Percentiles rank a stretch among this genome's conserved stretches.
Evolutionary conservation across 2,888 invertebrate genomes (phyloP).

Genomic region (Proisotoma minuta): DNA sequence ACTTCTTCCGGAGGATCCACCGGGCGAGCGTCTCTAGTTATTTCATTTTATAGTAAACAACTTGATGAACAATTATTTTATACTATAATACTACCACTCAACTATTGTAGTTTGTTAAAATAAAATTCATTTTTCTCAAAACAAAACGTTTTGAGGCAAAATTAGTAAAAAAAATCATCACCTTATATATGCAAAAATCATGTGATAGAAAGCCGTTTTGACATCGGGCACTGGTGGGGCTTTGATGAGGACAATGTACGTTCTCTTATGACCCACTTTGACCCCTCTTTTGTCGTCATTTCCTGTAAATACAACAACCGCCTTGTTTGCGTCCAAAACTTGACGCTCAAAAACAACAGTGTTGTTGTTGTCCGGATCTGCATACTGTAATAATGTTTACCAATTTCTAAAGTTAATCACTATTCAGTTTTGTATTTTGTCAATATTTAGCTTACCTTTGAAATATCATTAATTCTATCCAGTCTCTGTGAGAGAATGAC

Average conservation of each 20-base stretch:
- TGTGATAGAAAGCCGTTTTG: not conserved
- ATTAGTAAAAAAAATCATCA: not conserved
- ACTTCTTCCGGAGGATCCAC: not conserved
- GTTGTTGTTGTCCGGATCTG: constrained; percentile 2
- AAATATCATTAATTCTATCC: not conserved
- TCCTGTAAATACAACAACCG: not conserved
- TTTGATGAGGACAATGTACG: not conserved
- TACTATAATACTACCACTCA: too few species aligned
- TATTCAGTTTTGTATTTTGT: not conserved
- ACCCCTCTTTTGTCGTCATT: not conserved
- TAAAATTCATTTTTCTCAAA: too few species aligned
- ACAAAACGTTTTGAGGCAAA: not conserved
- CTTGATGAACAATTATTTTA: not conserved
- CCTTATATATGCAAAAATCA: not conserved
- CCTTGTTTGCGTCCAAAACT: not conserved
- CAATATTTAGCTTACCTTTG: not conserved
- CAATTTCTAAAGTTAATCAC: not conserved
- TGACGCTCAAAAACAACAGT: constrained; percentile 9
- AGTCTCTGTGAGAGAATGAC: not conserved
- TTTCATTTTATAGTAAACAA: not conserved
- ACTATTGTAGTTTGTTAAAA: too few species aligned
- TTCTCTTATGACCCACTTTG: not conserved
- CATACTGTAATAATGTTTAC: constrained; percentile 6
- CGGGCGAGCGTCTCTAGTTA: not conserved
- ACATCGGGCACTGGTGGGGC: not conserved